Evolutionary conservation across 2,888 invertebrate species (phyloP).

Genomic region (Drosophila neotestacea): DNA sequence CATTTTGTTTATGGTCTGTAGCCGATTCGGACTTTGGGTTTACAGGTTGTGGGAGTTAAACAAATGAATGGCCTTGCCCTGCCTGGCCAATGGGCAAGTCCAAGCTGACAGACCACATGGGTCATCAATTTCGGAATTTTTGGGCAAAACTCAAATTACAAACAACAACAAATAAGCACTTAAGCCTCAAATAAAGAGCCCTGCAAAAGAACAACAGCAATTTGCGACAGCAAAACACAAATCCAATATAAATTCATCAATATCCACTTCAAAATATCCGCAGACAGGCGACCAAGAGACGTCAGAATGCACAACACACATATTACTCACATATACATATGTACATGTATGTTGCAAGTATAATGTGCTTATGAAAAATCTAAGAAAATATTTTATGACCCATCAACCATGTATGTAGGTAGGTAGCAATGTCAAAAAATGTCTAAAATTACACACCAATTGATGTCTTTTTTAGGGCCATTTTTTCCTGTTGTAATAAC

Average conservation of each 20-base stretch:
- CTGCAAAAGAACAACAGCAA: slow-evolving; percentile 42
- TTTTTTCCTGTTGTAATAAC: slow-evolving; percentile 42
- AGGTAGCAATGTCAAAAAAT: slow-evolving; percentile 40
- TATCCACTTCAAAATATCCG: slow-evolving; percentile 70
- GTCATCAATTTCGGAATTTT: slow-evolving; percentile 66
- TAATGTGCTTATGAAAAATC: slow-evolving; percentile 55
- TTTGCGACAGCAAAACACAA: slow-evolving; percentile 46
- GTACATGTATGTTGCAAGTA: slow-evolving; percentile 16
- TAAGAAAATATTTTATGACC: slow-evolving; percentile 55
- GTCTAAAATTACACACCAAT: slow-evolving; percentile 72
- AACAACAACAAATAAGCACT: slow-evolving; percentile 71
- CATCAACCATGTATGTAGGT: slow-evolving; percentile 18
- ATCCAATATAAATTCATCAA: slow-evolving; percentile 77
- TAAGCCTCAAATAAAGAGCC: slow-evolving; percentile 56
- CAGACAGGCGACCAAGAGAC: slow-evolving; percentile 31
- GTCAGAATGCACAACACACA: slow-evolving; percentile 21
- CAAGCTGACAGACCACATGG: slow-evolving; percentile 71
- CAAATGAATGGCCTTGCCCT: slow-evolving; percentile 11
- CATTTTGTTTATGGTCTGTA: slow-evolving; percentile 11
- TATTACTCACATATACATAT: background rate
- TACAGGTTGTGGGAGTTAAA: slow-evolving; percentile 14
- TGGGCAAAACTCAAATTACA: slow-evolving; percentile 48
- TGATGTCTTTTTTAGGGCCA: slow-evolving; percentile 62
- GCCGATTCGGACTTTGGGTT: slow-evolving; percentile 3
- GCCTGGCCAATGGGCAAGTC: background rate